Evolutionary conservation across 2,113 vertebrate genomes (phyloP), one percentile per base, ranked within the genome.

Genomic region (Ceuthmochares aereus): DNA sequence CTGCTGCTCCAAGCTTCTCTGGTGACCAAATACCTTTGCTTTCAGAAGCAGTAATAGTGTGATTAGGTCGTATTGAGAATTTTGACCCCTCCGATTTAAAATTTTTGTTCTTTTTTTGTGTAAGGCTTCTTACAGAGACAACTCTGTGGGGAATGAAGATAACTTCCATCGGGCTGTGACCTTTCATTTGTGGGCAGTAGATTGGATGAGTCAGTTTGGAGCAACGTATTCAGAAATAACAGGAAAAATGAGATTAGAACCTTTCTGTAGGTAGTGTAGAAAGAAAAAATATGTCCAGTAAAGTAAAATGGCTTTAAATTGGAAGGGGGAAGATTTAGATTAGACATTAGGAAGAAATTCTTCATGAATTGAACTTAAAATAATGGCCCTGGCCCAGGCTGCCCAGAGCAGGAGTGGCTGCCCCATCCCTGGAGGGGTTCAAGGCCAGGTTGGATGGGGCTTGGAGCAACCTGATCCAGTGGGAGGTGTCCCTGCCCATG

Each of bases 201-300:
- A 5, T 12, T 6, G 49, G 37, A 66, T 3, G 7, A 25, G 32
- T 37, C 1, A 0, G 9, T 27, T 52, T n/a, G 3, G 10, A 84
- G n/a, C 40, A 58, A 27, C 49, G 8, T 11, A 16, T 22, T 86
- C 14, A 19, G 49, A 69, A 69, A 30, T 36, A 36, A n/a, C 7
- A 63, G 58, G 55, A 37, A n/a, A 70, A 60, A 66, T 6, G n/a
- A 36, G 16, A 7, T 29, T 43, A 37, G 29, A 34, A 6, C 21
- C 30, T 64, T 47, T 34, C 54, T 21, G 0, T 68, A 14, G 3
- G 37, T 15, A 32, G 12, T 13, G 32, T 40, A 17, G 32, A 21
- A 58, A 58, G 40, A 12, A 21, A 9, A 55, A 68, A 32, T 17
- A 25, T 30, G 21, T 5, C 20, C 36, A 34, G 40, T 22, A 43